phyloP scores from a whole-genome alignment of 2,888 invertebrate species.

The Malachius bipustulatus region DNA sequence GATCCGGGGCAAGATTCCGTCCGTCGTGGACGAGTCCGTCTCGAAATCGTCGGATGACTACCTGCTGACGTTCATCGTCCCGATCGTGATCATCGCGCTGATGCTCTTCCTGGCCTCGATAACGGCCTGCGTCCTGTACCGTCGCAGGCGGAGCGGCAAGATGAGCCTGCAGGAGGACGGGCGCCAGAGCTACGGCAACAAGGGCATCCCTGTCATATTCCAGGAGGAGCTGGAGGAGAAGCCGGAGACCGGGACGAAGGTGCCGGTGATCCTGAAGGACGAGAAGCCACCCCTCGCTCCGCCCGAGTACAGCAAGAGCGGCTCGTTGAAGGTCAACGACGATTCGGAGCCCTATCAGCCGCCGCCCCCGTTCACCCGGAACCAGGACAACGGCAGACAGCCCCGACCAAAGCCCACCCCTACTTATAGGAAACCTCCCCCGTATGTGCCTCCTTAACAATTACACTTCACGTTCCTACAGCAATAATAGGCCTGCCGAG shows the following conservation, averaged over 20 bases:
- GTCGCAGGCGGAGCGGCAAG: conserved; percentile 72
- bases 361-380: conserved; percentile 72
- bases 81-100: conserved; percentile 74
- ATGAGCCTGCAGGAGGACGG: conserved; percentile 75
- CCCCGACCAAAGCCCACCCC: conserved; percentile 76
- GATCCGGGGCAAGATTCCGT: too few relatives aligned
- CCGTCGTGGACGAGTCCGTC: conserved; percentile 27
- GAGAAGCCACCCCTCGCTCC: conserved; percentile 88
- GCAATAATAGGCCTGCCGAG: conserved; percentile 26
- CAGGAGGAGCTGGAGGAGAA: conserved; percentile 93
- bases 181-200: conserved; percentile 69
- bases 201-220: conserved; percentile 89
- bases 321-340: conserved; percentile 34
- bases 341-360: conserved; percentile 76
- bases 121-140: conserved; percentile 79
- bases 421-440: conserved; percentile 90
- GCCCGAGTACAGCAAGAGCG: conserved; percentile 54
- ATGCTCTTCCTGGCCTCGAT: conserved; percentile 81
- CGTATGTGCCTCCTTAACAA: conserved; percentile 92
- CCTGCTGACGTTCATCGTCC: conserved; percentile 74
- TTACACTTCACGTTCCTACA: conserved; percentile 34
- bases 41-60: conserved; percentile 48
- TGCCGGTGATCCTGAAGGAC: conserved; percentile 87
- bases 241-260: conserved; percentile 78
- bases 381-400: conserved; percentile 59